Conservation (phyloP, 2,797 vertebrate genomes). For the Pseudopleuronectes americanus region DNA sequence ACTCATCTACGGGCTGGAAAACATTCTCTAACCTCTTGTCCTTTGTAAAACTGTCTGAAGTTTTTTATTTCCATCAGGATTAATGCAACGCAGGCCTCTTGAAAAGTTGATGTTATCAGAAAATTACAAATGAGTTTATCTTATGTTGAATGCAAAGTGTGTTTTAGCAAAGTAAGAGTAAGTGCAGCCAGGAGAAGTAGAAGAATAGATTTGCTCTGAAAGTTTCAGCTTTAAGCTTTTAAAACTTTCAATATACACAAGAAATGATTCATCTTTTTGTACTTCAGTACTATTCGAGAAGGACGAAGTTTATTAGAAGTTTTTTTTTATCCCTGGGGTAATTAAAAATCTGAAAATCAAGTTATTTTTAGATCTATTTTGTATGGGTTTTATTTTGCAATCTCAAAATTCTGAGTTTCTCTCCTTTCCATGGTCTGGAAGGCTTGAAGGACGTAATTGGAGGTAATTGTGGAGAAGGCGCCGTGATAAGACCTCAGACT, state of each 20-base stretch:
- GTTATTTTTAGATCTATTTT: constrained; percentile 37
- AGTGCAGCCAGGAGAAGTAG: neutral
- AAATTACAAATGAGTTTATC: constrained; percentile 31
- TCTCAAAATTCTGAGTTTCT: constrained; percentile 46
- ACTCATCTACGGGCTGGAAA: constrained; percentile 26
- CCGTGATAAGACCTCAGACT: constrained; percentile 64
- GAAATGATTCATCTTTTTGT: neutral
- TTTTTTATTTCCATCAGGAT: constrained; percentile 3
- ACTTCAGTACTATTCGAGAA: neutral
- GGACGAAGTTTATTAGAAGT: neutral
- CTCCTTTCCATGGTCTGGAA: constrained; percentile 48
- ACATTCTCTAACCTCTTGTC: constrained; percentile 23
- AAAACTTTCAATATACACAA: neutral
- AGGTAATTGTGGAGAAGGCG: constrained; percentile 66
- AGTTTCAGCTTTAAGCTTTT: no score
- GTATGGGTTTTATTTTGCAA: constrained; percentile 9
- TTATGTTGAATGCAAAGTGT: constrained; percentile 3
- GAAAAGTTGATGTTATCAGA: constrained; percentile 23
- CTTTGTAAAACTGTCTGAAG: constrained; percentile 5
- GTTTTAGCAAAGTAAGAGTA: neutral
- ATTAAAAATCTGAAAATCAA: constrained; percentile 4
- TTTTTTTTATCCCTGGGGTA: neutral
- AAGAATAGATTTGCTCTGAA: neutral
- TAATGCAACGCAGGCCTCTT: constrained; percentile 5
- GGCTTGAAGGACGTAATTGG: constrained; percentile 65